Evolutionary conservation across 2,888 invertebrate genomes (phyloP).

Genomic region (Diabrotica balteata): DNA sequence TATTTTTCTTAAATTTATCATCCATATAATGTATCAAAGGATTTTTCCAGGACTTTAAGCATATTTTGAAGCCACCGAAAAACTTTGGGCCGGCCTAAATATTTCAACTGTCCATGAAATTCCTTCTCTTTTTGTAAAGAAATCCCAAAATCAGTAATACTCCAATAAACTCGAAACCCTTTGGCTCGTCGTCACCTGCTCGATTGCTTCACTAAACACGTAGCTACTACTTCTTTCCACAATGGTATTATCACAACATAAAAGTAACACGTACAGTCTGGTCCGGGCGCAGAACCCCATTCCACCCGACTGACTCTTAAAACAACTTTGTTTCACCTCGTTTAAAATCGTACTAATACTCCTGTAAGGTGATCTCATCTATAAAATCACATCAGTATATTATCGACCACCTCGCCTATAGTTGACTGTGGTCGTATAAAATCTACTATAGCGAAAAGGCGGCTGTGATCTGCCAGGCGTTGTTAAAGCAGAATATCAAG

Average conservation of each 20-base stretch:
- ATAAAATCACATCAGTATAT: constrained; percentile 60
- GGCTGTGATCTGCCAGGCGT: constrained; percentile 58
- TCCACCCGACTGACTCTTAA: constrained; percentile 39
- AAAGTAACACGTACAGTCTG: constrained; percentile 39
- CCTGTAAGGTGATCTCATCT: constrained; percentile 56
- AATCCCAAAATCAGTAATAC: constrained; percentile 22
- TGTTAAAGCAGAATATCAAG: constrained; percentile 48
- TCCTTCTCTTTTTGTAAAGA: constrained; percentile 17
- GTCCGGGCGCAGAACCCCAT: constrained; percentile 32
- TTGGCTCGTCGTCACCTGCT: constrained; percentile 24
- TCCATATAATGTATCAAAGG: too few species aligned
- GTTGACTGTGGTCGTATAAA: constrained; percentile 39
- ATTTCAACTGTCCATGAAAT: constrained; percentile 12
- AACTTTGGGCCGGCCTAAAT: not conserved
- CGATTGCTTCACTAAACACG: constrained; percentile 27
- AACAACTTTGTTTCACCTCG: constrained; percentile 55
- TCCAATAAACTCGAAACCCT: constrained; percentile 17
- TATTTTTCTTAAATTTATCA: too few species aligned
- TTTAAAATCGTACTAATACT: constrained; percentile 52
- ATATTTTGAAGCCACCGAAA: too few species aligned
- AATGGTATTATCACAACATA: constrained; percentile 37
- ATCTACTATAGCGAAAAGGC: constrained; percentile 36
- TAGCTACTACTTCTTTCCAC: constrained; percentile 29
- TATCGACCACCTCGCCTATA: constrained; percentile 47
- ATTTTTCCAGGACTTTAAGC: too few species aligned